Base-by-base conservation (phyloP, 2,888 invertebrate species). In the Lissocephala sabroskyi region DNA sequence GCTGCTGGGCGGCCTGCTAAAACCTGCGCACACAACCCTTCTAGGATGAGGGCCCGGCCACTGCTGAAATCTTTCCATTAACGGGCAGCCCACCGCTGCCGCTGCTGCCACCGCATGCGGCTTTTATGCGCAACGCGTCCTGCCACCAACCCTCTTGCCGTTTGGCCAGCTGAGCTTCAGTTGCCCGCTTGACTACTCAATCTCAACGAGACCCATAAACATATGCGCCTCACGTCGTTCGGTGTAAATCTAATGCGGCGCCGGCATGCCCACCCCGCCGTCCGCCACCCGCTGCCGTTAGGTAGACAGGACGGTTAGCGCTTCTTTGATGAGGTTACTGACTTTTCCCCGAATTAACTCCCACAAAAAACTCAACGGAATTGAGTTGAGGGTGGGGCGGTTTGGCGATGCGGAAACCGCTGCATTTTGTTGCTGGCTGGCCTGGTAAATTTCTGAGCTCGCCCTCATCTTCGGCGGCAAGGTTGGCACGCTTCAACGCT, bases 401-500 rank as follows among this genome's bases (percentile, higher is more conserved):
- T n/a, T n/a, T 71, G 68, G 46, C 71, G 62, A 63, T 68, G 71
- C 76, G 78, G 79, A 79, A 80, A 79, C 79, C 77, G 75, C 74
- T 79, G 80, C 75, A 78, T 66, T 79, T 79, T 75, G 75, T 79
- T 75, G 62, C 53, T 59, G n/a, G n/a, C n/a, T n/a, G n/a, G n/a
- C n/a, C n/a, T n/a, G n/a, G n/a, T n/a, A n/a, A n/a, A n/a, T n/a
- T n/a, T n/a, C n/a, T n/a, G n/a, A n/a, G n/a, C n/a, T n/a, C n/a
- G n/a, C n/a, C n/a, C n/a, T n/a, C n/a, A n/a, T n/a, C n/a, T n/a
- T n/a, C 53, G 56, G 23, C 7, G 23, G 23, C 7, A 5, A 16
- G 79, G 79, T 78, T 80, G 81, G 78, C 73, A 82, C 78, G 82
- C 82, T 81, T 82, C 80, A 80, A 79, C 83, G 83, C 83, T 82